Percentiles rank a stretch among this genome's conserved stretches.
These are phyloP conservation scores for Trachemys scripta DNA, from an alignment of 2,113 vertebrate genomes.

Conservation along the genomic window DNA sequence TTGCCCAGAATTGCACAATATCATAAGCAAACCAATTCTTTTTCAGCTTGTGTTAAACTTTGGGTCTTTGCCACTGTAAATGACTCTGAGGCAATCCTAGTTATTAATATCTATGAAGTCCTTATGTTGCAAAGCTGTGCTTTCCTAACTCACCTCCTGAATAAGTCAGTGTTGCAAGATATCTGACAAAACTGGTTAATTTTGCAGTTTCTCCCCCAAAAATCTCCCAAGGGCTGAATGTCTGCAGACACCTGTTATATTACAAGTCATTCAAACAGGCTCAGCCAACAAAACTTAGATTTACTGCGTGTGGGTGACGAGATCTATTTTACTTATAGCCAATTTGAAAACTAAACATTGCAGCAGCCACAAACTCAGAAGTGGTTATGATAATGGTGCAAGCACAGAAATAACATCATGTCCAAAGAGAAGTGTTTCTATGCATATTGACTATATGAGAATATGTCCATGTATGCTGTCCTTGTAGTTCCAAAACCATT, in stretches of 20 bases:
- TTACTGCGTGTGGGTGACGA: background rate
- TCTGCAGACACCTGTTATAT: background rate
- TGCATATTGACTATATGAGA: constrained; percentile 33
- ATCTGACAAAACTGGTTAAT: background rate
- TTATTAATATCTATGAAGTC: background rate
- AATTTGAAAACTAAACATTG: background rate
- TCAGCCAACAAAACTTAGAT: background rate
- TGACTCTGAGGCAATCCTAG: background rate
- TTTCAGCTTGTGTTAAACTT: background rate
- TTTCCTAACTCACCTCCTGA: background rate
- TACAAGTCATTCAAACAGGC: background rate
- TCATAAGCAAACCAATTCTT: background rate
- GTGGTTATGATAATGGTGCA: background rate
- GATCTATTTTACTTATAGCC: constrained; percentile 39
- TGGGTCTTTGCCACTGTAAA: background rate
- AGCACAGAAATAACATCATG: background rate
- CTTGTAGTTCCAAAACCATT: background rate
- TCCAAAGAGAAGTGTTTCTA: background rate
- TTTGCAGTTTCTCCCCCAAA: background rate
- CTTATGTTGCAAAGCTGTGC: background rate
- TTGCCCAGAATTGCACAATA: background rate
- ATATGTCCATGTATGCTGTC: background rate
- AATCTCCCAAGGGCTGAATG: background rate
- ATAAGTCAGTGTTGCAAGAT: background rate
- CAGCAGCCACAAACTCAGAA: background rate